These are phyloP conservation scores for Andrena cerasifolii DNA, from an alignment of 1,140 invertebrate species.

Conservation along the genomic window DNA sequence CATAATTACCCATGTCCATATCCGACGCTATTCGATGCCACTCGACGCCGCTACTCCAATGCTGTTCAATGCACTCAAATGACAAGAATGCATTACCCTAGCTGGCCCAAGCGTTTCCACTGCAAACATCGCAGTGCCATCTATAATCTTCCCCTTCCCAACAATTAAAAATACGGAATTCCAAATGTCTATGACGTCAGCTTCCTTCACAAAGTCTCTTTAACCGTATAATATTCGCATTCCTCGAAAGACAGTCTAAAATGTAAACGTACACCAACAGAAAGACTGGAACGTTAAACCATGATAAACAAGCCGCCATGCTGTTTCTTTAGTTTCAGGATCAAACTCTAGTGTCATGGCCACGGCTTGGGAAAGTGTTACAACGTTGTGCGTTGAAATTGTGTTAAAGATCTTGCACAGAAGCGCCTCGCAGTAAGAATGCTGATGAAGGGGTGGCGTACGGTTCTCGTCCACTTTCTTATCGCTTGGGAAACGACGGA, in stretches of 20 bases:
- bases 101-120: not conserved
- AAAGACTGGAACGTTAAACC: not conserved
- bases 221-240: not conserved
- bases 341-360: slow-evolving; percentile 14
- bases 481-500: slow-evolving; percentile 25
- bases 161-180: not conserved
- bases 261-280: too few species aligned
- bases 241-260: not conserved
- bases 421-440: slow-evolving; percentile 18
- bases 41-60: not conserved
- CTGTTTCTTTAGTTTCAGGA: slow-evolving; percentile 1
- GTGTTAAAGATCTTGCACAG: slow-evolving; percentile 9
- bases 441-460: slow-evolving; percentile 16
- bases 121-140: not conserved
- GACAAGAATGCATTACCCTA: not conserved
- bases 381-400: not conserved
- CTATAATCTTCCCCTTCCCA: not conserved
- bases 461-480: slow-evolving; percentile 39
- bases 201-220: not conserved
- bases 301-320: slow-evolving; percentile 15
- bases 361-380: not conserved
- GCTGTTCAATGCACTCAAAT: too few species aligned
- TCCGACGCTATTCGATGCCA: too few species aligned
- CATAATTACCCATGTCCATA: too few species aligned
- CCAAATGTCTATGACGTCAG: not conserved